Evolutionary conservation across 2,113 vertebrate species (phyloP), one percentile per base, ranked within the genome.

Genomic region (Nymphicus hollandicus): DNA sequence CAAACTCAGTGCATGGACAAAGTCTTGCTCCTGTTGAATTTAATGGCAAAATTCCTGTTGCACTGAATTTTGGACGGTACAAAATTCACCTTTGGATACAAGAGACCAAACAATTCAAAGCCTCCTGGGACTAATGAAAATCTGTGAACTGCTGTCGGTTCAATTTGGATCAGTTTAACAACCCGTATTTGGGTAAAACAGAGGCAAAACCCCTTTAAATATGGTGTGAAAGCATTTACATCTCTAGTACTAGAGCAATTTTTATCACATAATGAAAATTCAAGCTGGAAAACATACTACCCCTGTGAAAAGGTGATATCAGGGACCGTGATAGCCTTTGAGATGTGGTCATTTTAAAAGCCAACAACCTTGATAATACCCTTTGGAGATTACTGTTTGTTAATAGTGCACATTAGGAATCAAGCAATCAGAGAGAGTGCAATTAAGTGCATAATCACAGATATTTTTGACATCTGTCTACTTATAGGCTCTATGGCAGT

Each of bases 381-480:
- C 88, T 90, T 90, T 83, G 60, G 76, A 94, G 89, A 68, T 86
- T 84, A 81, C 25, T 71, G 43, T 81, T 81, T 77, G 46, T 73
- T 89, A 93, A 81, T 60, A 64, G 58, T 39, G 53, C 79, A 83
- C 23, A 66, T 82, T 80, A 90, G 82, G 65, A 95, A 88, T 66
- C 81, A 78, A 81, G 94, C 90, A 95, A 96, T 97, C 95, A 90
- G 11, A 84, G 60, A 88, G 89, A 90, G 72, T 81, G 93, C 86
- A 96, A 95, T 97, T 96, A 96, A 97, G 82, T 29, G 1, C 82
- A 91, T 97, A 94, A 96, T 95, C 90, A 86, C 52, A 90, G 92
- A 91, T 96, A 96, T 90, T 95, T 96, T 96, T 94, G 93, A 97
- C 95, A 96, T 96, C 94, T 96, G 87, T 68, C 82, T 93, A 60